Percentiles rank a stretch among this genome's conserved stretches.
These are phyloP conservation scores for Lucilia cuprina DNA, from an alignment of 1,140 invertebrate species.

Conservation along the genomic window DNA sequence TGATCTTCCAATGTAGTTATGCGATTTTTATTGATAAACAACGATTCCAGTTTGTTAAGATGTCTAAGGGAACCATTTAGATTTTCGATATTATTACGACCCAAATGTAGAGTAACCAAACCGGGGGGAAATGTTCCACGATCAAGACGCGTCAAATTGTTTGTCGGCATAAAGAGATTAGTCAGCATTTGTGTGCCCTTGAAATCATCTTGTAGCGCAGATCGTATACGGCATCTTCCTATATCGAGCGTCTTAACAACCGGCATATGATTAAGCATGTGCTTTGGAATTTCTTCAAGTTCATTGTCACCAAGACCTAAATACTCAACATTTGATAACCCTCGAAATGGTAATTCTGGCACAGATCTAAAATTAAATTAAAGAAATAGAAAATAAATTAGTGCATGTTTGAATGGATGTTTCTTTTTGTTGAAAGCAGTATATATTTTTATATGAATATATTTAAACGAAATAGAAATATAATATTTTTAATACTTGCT, in stretches of 20 bases:
- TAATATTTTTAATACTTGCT: not conserved
- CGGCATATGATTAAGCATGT: constrained; percentile 74
- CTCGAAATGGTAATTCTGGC: constrained; percentile 73
- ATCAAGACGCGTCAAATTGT: constrained; percentile 74
- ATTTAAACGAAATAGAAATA: not conserved
- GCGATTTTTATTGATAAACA: constrained; percentile 79
- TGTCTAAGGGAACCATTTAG: constrained; percentile 78
- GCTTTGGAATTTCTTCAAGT: constrained; percentile 72
- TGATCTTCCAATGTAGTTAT: constrained; percentile 76
- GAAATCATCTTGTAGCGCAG: constrained; percentile 69
- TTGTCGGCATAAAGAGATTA: constrained; percentile 74
- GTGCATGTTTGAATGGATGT: too few species aligned
- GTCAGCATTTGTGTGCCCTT: constrained; percentile 74
- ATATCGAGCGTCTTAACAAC: constrained; percentile 76
- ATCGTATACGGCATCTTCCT: constrained; percentile 73
- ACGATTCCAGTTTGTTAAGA: constrained; percentile 75
- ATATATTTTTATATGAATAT: not conserved
- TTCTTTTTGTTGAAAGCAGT: not conserved
- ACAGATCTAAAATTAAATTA: constrained; percentile 65
- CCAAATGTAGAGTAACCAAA: constrained; percentile 74
- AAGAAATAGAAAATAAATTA: not conserved
- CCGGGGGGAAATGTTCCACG: constrained; percentile 71
- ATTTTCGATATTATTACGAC: constrained; percentile 72
- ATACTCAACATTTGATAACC: constrained; percentile 73
- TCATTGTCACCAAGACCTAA: constrained; percentile 78